Evolutionary conservation across 2,888 invertebrate genomes (phyloP).

Genomic region (Amphipyra berbera): DNA sequence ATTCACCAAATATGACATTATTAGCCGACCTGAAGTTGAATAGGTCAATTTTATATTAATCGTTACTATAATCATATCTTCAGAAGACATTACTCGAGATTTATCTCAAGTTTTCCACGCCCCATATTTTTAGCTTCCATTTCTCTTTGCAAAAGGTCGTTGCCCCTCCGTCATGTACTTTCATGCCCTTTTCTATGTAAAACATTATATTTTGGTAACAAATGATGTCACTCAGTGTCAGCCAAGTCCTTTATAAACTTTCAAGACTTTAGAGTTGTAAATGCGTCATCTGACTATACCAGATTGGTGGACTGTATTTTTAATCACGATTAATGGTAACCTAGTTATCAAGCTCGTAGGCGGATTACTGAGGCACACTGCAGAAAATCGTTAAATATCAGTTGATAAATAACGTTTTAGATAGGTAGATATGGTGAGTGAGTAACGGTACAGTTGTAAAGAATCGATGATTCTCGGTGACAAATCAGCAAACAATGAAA

Average conservation of each 20-base stretch:
- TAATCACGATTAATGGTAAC: constrained; percentile 39
- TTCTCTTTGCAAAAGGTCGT: constrained; percentile 5
- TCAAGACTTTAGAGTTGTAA: not conserved
- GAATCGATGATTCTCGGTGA: constrained; percentile 40
- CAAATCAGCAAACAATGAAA: constrained; percentile 46
- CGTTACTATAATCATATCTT: not conserved
- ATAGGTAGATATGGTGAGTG: not conserved
- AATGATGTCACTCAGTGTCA: too few relatives aligned
- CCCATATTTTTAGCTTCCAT: not conserved
- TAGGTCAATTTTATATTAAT: constrained; percentile 11
- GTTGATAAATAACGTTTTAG: not conserved
- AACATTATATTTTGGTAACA: too few relatives aligned
- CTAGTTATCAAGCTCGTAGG: constrained; percentile 29
- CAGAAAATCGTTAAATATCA: constrained; percentile 4
- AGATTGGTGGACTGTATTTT: constrained; percentile 46
- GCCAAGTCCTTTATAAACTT: too few relatives aligned
- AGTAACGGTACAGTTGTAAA: constrained; percentile 32
- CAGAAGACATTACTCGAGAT: not conserved
- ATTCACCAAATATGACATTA: too few relatives aligned
- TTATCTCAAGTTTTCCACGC: not conserved
- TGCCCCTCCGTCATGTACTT: constrained; percentile 3
- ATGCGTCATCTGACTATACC: constrained; percentile 49
- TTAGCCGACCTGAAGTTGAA: constrained; percentile 9
- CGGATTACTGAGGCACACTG: constrained; percentile 25
- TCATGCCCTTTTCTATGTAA: constrained; percentile 1